phyloP scores from a whole-genome alignment of 2,113 vertebrate genomes.

The Perccottus glenii region DNA sequence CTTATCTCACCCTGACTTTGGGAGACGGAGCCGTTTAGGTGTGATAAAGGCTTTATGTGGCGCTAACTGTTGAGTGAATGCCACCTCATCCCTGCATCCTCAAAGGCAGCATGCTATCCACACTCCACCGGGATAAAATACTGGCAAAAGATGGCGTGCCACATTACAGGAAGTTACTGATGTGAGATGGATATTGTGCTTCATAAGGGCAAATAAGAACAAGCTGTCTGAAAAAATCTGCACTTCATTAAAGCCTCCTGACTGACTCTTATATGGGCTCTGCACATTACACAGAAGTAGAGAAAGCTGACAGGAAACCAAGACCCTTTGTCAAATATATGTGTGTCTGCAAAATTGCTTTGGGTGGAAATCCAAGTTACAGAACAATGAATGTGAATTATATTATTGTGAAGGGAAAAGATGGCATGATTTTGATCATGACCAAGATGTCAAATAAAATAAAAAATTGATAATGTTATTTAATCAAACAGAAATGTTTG shows the following conservation, averaged over 20 bases:
- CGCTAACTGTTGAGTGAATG: slow-evolving; percentile 67
- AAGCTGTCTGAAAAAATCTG: slow-evolving; percentile 43
- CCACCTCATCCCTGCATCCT: slow-evolving; percentile 47
- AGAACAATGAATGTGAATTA: slow-evolving; percentile 53
- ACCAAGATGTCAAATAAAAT: slow-evolving; percentile 12
- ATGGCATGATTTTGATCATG: slow-evolving; percentile 21
- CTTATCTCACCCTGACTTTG: slow-evolving; percentile 72
- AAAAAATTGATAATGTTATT: background rate
- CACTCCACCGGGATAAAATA: slow-evolving; percentile 39
- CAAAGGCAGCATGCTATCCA: slow-evolving; percentile 41
- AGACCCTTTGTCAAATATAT: slow-evolving; percentile 20
- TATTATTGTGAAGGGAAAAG: slow-evolving; percentile 19
- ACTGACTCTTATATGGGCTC: slow-evolving; percentile 31
- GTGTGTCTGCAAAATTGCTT: slow-evolving; percentile 26
- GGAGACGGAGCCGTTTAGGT: slow-evolving; percentile 74
- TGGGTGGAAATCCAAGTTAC: slow-evolving; percentile 48
- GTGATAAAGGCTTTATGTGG: slow-evolving; percentile 77
- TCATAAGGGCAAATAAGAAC: slow-evolving; percentile 31
- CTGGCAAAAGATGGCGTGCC: slow-evolving; percentile 30
- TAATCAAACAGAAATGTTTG: too few relatives aligned
- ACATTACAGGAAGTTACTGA: slow-evolving; percentile 30
- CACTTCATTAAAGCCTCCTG: slow-evolving; percentile 41
- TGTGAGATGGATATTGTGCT: slow-evolving; percentile 28
- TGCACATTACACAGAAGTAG: slow-evolving; percentile 14
- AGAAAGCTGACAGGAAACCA: slow-evolving; percentile 29